These are phyloP conservation scores for Amblyjoppa fuscipennis DNA, from an alignment of 2,888 invertebrate species.

Conservation along the genomic window DNA sequence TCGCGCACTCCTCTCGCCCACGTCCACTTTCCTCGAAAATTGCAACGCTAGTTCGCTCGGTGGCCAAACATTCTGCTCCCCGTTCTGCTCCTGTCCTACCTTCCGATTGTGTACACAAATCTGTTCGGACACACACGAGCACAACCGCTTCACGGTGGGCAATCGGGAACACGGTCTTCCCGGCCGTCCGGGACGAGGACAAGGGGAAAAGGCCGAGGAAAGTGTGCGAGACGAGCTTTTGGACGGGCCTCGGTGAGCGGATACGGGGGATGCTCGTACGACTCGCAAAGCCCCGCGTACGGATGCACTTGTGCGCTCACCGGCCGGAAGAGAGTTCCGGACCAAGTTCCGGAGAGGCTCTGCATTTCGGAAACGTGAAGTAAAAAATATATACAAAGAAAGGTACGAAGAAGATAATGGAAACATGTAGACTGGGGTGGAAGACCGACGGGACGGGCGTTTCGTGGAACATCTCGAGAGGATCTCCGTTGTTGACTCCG, in stretches of 20 bases:
- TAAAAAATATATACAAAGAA: background rate
- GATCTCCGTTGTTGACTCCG: background rate
- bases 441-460: background rate
- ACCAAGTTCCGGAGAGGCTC: background rate
- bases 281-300: conserved; percentile 13
- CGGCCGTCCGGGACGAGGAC: background rate
- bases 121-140: conserved; percentile 16
- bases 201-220: background rate
- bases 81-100: background rate
- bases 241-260: background rate
- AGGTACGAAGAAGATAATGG: background rate
- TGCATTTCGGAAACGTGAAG: background rate
- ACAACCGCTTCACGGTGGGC: background rate
- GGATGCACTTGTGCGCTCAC: conserved; percentile 32
- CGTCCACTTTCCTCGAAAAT: background rate
- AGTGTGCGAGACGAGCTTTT: conserved; percentile 1
- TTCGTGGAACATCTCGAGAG: background rate
- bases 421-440: background rate
- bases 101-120: background rate
- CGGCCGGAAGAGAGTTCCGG: conserved; percentile 30
- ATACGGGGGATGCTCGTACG: background rate
- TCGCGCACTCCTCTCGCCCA: conserved; percentile 37
- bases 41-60: conserved; percentile 3
- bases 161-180: background rate
- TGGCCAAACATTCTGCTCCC: background rate